phyloP scores from a whole-genome alignment of 1,140 invertebrate species.

The Drosophila persimilis region DNA sequence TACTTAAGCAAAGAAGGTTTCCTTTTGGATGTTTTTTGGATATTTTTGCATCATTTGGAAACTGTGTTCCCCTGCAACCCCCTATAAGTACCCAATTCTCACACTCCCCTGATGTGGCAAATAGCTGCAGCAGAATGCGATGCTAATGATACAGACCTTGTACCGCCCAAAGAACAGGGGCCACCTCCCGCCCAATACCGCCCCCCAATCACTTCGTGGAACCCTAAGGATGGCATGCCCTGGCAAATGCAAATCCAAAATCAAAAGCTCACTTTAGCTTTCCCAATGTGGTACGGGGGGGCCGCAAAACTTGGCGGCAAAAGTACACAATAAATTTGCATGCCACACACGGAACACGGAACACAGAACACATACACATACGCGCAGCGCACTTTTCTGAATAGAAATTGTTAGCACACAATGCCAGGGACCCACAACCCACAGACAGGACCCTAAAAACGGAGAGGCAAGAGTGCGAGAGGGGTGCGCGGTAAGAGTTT shows the following conservation, averaged over 20 bases:
- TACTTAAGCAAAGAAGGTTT: too few relatives aligned
- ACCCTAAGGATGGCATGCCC: constrained; percentile 1
- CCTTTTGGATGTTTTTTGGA: too few relatives aligned
- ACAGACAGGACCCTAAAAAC: constrained; percentile 17
- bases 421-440: constrained; percentile 22
- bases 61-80: background rate
- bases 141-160: constrained; percentile 74
- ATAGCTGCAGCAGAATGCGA: constrained; percentile 45
- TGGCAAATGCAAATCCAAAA: constrained; percentile 72
- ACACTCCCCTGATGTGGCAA: too few relatives aligned
- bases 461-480: background rate
- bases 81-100: too few relatives aligned
- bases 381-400: constrained; percentile 53
- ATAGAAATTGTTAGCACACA: constrained; percentile 79
- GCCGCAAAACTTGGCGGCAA: constrained; percentile 63
- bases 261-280: constrained; percentile 61
- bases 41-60: too few relatives aligned
- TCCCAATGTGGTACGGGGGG: constrained; percentile 1
- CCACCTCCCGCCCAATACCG: background rate
- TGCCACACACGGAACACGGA: constrained; percentile 46
- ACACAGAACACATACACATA: constrained; percentile 23
- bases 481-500: too few relatives aligned
- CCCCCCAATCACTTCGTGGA: too few relatives aligned
- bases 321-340: constrained; percentile 80
- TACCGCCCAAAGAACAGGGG: constrained; percentile 44